phyloP scores from a whole-genome alignment of 1,140 invertebrate genomes.

The Calephelis nemesis region DNA sequence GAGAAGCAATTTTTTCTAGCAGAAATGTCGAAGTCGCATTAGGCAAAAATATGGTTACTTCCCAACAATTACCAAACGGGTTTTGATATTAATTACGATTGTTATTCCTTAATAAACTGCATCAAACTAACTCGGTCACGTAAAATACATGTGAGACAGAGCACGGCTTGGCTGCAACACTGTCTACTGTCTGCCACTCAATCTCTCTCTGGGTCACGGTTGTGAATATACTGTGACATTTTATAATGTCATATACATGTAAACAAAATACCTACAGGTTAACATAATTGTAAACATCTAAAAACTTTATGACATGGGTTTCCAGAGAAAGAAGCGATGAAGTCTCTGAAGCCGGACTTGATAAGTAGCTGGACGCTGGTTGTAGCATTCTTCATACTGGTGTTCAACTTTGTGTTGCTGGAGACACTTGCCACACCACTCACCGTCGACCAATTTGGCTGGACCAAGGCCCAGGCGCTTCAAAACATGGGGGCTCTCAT shows the following conservation, averaged over 20 bases:
- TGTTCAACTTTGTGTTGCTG: conserved; percentile 93
- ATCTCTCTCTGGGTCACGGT: too few relatives aligned
- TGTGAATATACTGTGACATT: too few relatives aligned
- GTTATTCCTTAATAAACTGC: too few relatives aligned
- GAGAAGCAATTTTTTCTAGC: too few relatives aligned
- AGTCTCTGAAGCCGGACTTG: conserved; percentile 86
- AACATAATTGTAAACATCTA: neutral
- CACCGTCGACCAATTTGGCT: conserved; percentile 94
- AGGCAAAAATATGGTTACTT: too few relatives aligned
- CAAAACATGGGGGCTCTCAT: conserved; percentile 91
- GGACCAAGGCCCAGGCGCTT: conserved; percentile 88
- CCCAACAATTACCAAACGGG: too few relatives aligned
- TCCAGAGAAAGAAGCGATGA: conserved; percentile 86
- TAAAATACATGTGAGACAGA: too few relatives aligned
- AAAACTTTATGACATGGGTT: neutral
- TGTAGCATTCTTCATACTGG: conserved; percentile 90
- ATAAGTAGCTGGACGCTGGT: conserved; percentile 88
- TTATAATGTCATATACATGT: neutral
- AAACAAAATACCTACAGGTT: neutral
- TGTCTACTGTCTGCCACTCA: too few relatives aligned
- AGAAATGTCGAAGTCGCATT: too few relatives aligned
- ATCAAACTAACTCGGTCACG: too few relatives aligned
- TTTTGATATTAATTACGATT: too few relatives aligned
- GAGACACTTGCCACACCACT: conserved; percentile 93
- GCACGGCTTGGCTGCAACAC: too few relatives aligned